Conservation (phyloP, 2,888 invertebrate species). For the Drosophila kokeensis region DNA sequence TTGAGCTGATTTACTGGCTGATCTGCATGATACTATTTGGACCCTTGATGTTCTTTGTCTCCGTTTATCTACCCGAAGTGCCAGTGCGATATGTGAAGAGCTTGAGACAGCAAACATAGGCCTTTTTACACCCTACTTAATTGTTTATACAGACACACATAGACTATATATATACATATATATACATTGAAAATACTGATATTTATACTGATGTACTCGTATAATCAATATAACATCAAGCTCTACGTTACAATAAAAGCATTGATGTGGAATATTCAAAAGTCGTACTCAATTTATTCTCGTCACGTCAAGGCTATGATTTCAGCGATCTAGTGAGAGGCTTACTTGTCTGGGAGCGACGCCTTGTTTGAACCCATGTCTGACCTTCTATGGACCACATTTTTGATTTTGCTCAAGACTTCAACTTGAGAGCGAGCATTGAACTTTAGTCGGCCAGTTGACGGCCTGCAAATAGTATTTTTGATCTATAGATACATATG, state of each 20-base stretch:
- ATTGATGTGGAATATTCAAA: constrained; percentile 25
- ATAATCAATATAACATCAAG: constrained; percentile 30
- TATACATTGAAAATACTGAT: constrained; percentile 11
- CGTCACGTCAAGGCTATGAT: constrained; percentile 28
- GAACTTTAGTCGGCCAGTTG: constrained; percentile 31
- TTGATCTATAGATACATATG: not conserved
- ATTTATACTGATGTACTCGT: constrained; percentile 47
- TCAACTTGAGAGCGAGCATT: constrained; percentile 33
- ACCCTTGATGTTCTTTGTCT: constrained; percentile 88
- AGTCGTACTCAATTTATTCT: constrained; percentile 7
- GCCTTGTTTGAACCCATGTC: constrained; percentile 5
- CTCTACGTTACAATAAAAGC: constrained; percentile 44
- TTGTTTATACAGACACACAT: constrained; percentile 36
- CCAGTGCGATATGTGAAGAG: constrained; percentile 89
- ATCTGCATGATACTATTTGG: constrained; percentile 88
- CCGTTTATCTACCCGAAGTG: constrained; percentile 89
- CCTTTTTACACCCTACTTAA: constrained; percentile 37
- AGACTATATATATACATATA: constrained; percentile 37
- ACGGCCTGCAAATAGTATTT: not conserved
- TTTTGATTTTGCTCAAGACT: not conserved
- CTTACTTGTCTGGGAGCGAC: not conserved
- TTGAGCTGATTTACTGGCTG: constrained; percentile 87
- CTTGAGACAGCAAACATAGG: constrained; percentile 76
- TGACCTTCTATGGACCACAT: constrained; percentile 33
- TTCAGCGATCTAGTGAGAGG: constrained; percentile 9